These are phyloP conservation scores for Cheilinus undulatus DNA, from an alignment of 2,113 vertebrate species.

Conservation along the genomic window DNA sequence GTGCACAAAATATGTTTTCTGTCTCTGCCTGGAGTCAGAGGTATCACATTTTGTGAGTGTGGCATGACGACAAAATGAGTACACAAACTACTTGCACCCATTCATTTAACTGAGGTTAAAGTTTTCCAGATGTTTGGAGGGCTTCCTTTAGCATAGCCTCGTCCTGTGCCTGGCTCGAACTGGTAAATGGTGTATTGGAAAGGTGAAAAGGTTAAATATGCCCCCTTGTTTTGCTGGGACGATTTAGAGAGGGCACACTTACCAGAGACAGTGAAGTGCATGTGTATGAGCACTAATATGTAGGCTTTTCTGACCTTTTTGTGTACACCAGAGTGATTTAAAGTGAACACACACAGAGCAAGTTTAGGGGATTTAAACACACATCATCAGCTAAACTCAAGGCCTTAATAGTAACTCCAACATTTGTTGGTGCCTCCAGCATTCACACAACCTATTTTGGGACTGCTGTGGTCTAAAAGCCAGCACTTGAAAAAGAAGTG, in stretches of 20 bases:
- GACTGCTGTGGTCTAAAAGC: too few relatives aligned
- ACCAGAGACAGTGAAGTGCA: neutral
- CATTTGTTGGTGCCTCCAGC: neutral
- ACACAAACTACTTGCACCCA: slow-evolving; percentile 48
- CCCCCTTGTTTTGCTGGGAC: slow-evolving; percentile 14
- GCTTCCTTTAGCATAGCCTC: slow-evolving; percentile 36
- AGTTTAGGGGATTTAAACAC: slow-evolving; percentile 62
- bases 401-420: slow-evolving; percentile 21
- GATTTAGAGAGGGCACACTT: slow-evolving; percentile 31
- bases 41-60: slow-evolving; percentile 30
- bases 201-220: slow-evolving; percentile 61
- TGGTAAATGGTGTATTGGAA: slow-evolving; percentile 19
- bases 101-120: slow-evolving; percentile 61
- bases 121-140: slow-evolving; percentile 70
- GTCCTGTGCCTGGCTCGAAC: slow-evolving; percentile 35
- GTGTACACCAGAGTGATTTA: slow-evolving; percentile 32
- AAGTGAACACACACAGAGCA: slow-evolving; percentile 52
- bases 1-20: slow-evolving; percentile 32
- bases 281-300: neutral
- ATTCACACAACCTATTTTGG: too few relatives aligned
- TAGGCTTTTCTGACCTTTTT: neutral
- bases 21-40: neutral
- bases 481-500: too few relatives aligned
- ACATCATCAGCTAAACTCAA: slow-evolving; percentile 52
- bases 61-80: slow-evolving; percentile 42